Evolutionary conservation across 2,797 vertebrate species (phyloP), one percentile per base, ranked within the genome.

Genomic region (Channa striata): DNA sequence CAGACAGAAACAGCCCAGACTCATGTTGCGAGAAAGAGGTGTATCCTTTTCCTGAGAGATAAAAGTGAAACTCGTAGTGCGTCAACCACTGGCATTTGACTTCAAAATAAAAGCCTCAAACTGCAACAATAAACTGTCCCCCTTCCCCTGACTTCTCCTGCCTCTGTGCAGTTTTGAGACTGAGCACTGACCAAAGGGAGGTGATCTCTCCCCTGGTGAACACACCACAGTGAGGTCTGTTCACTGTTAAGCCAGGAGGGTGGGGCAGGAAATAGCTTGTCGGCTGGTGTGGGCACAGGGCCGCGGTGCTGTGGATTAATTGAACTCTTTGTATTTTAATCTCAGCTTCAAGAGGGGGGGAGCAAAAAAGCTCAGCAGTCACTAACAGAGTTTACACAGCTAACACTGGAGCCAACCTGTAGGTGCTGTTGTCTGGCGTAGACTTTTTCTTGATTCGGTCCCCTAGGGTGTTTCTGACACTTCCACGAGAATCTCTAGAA

Each of bases 211-310:
- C 58, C 36, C 65, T 43, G 53, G 48, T 6, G 63, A 64, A 52
- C 53, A 40, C 61, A 30, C 80, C 80, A 88, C 76, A 87, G 61
- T 83, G 77, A 84, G 80, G 48, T 86, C 83, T 83, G 90, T 87
- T 88, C 80, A 80, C 83, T 75, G 83, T 77, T 81, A 49, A 85
- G 50, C 61, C 77, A 33, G 52, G 61, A 89, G 91, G 93, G 92
- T 89, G 92, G 90, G 74, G 89, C 93, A 93, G 93, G 93, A 94
- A 93, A 92, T 87, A 86, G 78, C 87, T 85, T 10, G 66, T 72
- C 63, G 77, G 72, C 84, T 81, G 84, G 76, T 37, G 37, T 30
- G 78, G 82, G 86, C 83, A 82, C 40, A 7, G 49, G 65, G 66
- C 78, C 16, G 59, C 12, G 11, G 14, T 50, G 78, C 77, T 70